Evolutionary conservation across 53 echinoderm and acorn worm species (phyloP), one percentile per base, ranked within the genome.

Genomic region (Mesocentrotus franciscanus): DNA sequence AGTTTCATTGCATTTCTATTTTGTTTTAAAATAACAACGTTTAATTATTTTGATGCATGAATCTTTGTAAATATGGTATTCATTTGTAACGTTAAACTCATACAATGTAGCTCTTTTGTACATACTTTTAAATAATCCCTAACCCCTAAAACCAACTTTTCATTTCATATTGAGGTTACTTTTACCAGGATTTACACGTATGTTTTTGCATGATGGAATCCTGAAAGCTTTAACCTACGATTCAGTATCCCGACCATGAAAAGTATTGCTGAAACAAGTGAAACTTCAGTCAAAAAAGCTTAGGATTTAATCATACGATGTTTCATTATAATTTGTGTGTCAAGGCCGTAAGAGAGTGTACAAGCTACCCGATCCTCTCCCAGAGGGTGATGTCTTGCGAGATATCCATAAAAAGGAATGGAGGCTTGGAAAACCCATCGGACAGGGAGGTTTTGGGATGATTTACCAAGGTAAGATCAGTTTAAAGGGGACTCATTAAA

Each of bases 371-470:
- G 97, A 99, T 16, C 90, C 96, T 16, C 95, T 99, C 49, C 99
- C 99, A 56, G 92, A 93, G 29, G 99, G 99, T 29, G 98, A 98
- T 61, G 95, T 98, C 71, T 78, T 99, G 61, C 97, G 90, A 59
- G 99, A 98, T 71, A 76, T 96, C 27, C 71, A 91, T n/a, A 99
- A 99, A 93, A 98, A 96, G 85, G 95, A 99, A 92, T 99, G 99
- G 99, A 95, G 96, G 61, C 98, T 99, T 42, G 99, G 99, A 32
- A 83, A 85, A 34, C 95, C 97, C 9, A 71, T 99, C 1, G 99
- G 99, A 32, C 79, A 95, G 94, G 99, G 99, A 90, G 99, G 99
- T 85, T 99, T 99, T 97, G 99, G 99, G 24, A 85, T 97, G 70
- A 97, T 99, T 29, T 99, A 99, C 85, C 96, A 97, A 13, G 99